A percentile compares a stretch with the other conserved stretches of the same genome.
Evolutionary conservation across 2,888 invertebrate genomes (phyloP).

Genomic region (Rhimphoctona megacephalus): DNA sequence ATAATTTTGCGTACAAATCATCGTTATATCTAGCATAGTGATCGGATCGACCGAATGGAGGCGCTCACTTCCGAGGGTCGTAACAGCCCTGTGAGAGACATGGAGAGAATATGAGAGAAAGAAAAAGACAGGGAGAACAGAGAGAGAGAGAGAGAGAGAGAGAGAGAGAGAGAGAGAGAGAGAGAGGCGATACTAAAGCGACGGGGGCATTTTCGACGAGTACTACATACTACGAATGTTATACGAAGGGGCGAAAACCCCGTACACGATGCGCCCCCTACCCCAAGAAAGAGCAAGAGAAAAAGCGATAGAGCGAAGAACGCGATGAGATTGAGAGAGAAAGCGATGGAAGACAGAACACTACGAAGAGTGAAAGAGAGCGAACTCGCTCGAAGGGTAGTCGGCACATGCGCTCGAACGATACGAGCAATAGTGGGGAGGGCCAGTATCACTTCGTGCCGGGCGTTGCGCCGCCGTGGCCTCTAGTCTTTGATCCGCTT

Average conservation of each 20-base stretch:
- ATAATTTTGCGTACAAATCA: slow-evolving; percentile 31
- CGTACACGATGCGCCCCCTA: slow-evolving; percentile 46
- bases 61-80: slow-evolving; percentile 75
- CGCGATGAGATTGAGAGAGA: slow-evolving; percentile 34
- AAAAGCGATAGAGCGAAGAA: slow-evolving; percentile 27
- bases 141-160: slow-evolving; percentile 25
- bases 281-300: slow-evolving; percentile 24
- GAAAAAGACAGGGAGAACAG: slow-evolving; percentile 23
- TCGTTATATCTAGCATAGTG: slow-evolving; percentile 66
- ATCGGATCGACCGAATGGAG: slow-evolving; percentile 72
- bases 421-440: slow-evolving; percentile 71
- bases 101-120: slow-evolving; percentile 7
- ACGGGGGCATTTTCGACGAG: slow-evolving; percentile 55
- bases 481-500: slow-evolving; percentile 81
- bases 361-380: slow-evolving; percentile 32
- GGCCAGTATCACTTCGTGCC: slow-evolving; percentile 82
- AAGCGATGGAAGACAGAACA: slow-evolving; percentile 18
- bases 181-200: slow-evolving; percentile 34
- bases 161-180: slow-evolving; percentile 24
- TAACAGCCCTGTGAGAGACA: slow-evolving; percentile 55
- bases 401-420: slow-evolving; percentile 73
- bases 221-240: slow-evolving; percentile 51
- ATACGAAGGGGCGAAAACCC: slow-evolving; percentile 46
- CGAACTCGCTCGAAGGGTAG: slow-evolving; percentile 45
- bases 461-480: slow-evolving; percentile 81